Evolutionary conservation across 2,888 invertebrate species (phyloP).

Genomic region (Pycnomerus fuliginosus): DNA sequence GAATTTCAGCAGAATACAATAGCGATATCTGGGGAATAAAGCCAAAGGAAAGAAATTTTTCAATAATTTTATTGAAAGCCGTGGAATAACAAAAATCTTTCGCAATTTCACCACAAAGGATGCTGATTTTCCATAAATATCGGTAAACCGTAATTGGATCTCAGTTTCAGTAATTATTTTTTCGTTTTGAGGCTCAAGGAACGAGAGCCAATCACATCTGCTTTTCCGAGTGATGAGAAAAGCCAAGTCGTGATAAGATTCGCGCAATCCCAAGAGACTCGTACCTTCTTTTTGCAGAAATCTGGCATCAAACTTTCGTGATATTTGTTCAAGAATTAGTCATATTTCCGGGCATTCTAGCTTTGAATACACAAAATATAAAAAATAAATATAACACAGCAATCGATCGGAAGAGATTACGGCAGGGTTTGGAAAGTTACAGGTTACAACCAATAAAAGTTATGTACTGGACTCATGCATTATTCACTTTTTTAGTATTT

Average conservation of each 20-base stretch:
- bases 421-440: no score
- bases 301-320: no score
- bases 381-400: no score
- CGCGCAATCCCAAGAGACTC: no score
- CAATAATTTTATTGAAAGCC: slow-evolving; percentile 7
- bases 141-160: neutral
- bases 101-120: slow-evolving; percentile 3
- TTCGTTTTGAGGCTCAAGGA: slow-evolving; percentile 6
- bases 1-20: slow-evolving; percentile 8
- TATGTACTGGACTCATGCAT: slow-evolving; percentile 15
- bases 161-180: slow-evolving; percentile 1
- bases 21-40: slow-evolving; percentile 7
- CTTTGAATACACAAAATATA: no score
- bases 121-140: slow-evolving; percentile 5
- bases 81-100: slow-evolving; percentile 1
- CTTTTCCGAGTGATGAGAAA: slow-evolving; percentile 7
- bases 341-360: no score
- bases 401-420: no score
- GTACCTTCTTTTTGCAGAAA: no score
- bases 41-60: slow-evolving; percentile 4
- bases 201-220: slow-evolving; percentile 6
- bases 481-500: no score
- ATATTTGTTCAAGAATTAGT: no score
- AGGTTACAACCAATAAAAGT: slow-evolving; percentile 16
- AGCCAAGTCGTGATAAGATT: slow-evolving; percentile 6